Percentiles rank a stretch among this genome's conserved stretches.
Evolutionary conservation across 2,797 vertebrate genomes (phyloP).

Genomic region (Craterocephalus amniculus): DNA sequence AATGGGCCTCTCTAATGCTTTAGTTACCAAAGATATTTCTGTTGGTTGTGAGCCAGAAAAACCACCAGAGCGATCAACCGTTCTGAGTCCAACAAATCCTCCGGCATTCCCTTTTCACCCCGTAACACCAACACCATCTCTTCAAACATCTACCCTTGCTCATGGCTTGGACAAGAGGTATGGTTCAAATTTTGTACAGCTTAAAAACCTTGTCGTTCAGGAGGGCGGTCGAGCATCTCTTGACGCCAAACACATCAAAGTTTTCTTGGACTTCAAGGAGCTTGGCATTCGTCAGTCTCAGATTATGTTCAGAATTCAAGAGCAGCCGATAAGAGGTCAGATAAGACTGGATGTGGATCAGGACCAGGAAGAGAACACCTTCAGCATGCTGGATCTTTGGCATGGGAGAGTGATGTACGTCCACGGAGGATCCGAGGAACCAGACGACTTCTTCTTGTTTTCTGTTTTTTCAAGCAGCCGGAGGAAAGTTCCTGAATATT

Average conservation of each 20-base stretch:
- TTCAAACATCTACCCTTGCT: slow-evolving; percentile 74
- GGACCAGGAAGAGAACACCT: slow-evolving; percentile 82
- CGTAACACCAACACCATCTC: slow-evolving; percentile 62
- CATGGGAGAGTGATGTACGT: slow-evolving; percentile 87
- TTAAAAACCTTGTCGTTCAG: slow-evolving; percentile 86
- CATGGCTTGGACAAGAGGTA: slow-evolving; percentile 75
- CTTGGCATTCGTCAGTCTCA: slow-evolving; percentile 88
- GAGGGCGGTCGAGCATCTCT: slow-evolving; percentile 87
- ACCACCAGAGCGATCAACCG: slow-evolving; percentile 46
- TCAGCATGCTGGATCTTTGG: slow-evolving; percentile 89
- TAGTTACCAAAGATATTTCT: slow-evolving; percentile 91
- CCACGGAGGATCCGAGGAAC: slow-evolving; percentile 90
- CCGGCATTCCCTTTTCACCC: slow-evolving; percentile 45
- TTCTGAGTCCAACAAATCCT: slow-evolving; percentile 61
- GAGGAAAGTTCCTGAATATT: slow-evolving; percentile 81
- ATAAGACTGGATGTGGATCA: slow-evolving; percentile 85
- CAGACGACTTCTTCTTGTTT: slow-evolving; percentile 88
- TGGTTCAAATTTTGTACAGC: slow-evolving; percentile 80
- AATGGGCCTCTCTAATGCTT: slow-evolving; percentile 83
- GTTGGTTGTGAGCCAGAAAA: slow-evolving; percentile 88
- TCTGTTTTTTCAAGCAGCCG: slow-evolving; percentile 85
- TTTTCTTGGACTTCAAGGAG: slow-evolving; percentile 87
- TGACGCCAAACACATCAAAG: slow-evolving; percentile 88
- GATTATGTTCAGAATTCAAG: slow-evolving; percentile 86
- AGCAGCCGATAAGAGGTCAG: slow-evolving; percentile 84